Base-by-base conservation (phyloP, 2,113 vertebrate genomes). In the Lagopus leucura region DNA sequence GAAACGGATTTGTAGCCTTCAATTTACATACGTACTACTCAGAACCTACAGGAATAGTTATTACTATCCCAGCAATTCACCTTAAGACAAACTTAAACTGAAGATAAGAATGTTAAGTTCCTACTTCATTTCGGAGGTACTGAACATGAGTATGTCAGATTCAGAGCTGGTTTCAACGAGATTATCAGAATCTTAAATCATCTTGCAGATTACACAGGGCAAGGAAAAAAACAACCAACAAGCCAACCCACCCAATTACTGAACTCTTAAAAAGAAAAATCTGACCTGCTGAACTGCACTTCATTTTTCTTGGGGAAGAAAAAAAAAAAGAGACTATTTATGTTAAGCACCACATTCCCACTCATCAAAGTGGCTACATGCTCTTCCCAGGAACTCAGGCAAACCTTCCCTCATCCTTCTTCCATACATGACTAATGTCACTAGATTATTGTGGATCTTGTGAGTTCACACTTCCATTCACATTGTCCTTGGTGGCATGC, bases 71-170 rank as follows among this genome's bases (percentile, higher is more conserved):
- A 81, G 47, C 47, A 88, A 69, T 60, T 65, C 78, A 82, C 54
- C 38, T 84, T 64, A 96, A 95, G 92, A 95, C 95, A 89, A 95
- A 88, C 47, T 71, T 92, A 87, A 76, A 93, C 64, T 45, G 40
- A 93, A 81, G 82, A 36, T 78, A 72, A 45, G 88, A 94, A 95
- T 25, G 4, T 91, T 66, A 88, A 82, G 72, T 84, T 88, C 52
- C 73, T 92, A 64, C 83, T 93, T 95, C 85, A 93, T 93, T 96
- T 92, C 66, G 74, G 69, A 92, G 92, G 58, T 96, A 94, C 94
- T 95, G 93, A 79, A 58, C 10, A 95, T 82, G 86, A 93, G 18
- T 75, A 82, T n/a, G 75, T 96, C 91, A 91, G 61, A 93, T 93
- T 94, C n/a, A 40, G 80, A 88, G 86, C 82, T 96, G 85, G 79